Conservation (phyloP, 2,888 invertebrate genomes). For the Diplolepis rosae region DNA sequence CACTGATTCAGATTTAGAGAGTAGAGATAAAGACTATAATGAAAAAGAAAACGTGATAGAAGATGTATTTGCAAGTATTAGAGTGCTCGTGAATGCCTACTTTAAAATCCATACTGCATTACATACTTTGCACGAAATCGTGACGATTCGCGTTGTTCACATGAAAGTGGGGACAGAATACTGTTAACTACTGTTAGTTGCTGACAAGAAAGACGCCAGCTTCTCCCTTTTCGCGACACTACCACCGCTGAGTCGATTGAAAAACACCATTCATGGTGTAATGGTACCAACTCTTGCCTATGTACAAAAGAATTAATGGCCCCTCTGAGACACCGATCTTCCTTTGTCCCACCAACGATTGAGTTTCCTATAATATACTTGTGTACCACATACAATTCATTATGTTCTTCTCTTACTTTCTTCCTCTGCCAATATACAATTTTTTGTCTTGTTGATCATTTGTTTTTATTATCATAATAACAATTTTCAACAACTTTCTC, state of each 20-base stretch:
- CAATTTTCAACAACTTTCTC: too few relatives aligned
- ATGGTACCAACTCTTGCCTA: not conserved
- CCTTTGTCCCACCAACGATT: slow-evolving; percentile 21
- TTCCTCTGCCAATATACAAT: slow-evolving; percentile 4
- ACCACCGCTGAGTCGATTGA: slow-evolving; percentile 11
- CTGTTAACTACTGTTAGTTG: slow-evolving; percentile 61
- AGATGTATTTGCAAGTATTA: slow-evolving; percentile 7
- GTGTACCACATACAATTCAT: slow-evolving; percentile 11
- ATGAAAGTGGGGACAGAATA: slow-evolving; percentile 54
- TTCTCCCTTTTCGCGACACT: slow-evolving; percentile 14
- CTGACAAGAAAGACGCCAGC: slow-evolving; percentile 51
- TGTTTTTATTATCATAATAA: too few relatives aligned
- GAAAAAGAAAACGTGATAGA: not conserved
- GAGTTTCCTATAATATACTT: slow-evolving; percentile 10
- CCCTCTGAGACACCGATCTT: slow-evolving; percentile 5
- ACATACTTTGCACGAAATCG: slow-evolving; percentile 12
- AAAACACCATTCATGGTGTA: slow-evolving; percentile 25
- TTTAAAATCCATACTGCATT: slow-evolving; percentile 4
- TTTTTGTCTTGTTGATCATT: too few relatives aligned
- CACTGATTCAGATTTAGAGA: too few relatives aligned
- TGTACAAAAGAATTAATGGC: slow-evolving; percentile 21
- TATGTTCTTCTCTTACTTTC: slow-evolving; percentile 18
- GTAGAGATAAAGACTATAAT: not conserved
- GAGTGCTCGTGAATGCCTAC: slow-evolving; percentile 8
- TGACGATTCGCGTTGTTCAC: slow-evolving; percentile 51